Base-by-base conservation (phyloP, 53 echinoderm and acorn worm genomes). In the Zoroaster sp. region DNA sequence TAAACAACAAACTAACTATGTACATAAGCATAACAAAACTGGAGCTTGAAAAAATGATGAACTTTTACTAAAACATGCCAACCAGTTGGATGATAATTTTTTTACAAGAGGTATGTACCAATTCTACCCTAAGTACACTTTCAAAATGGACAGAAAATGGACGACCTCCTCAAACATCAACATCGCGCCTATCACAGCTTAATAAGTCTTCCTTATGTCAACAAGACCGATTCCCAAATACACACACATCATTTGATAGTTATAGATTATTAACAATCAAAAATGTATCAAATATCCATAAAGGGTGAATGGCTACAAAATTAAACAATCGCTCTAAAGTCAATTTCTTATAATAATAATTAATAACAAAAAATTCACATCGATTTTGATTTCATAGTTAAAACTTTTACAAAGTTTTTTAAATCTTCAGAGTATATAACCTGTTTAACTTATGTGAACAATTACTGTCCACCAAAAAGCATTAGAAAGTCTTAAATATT, bases 401-500 rank as follows among this genome's bases (percentile, higher is more conserved):
- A 10, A 44, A 74, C 44, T 36, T 44, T 74, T 74, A 74, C 74
- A 74, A 74, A 74, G 74, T 74, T 14, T 73, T 41, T 42, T 40
- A 42, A 13, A 72, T 55, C 55, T 14, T 55, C 63, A 73, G 73
- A 39, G 39, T 73, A 73, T 73, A 4, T 73, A 9, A 38, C 23
- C 11, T 38, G 17, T 28, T 39, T 38, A 40, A 39, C 39, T 25
- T 5, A 31, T 36, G 4, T 0, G 68, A 23, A 32, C 46, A 67
- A 12, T 17, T 18, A 20, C 30, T 4, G 17, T 23, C 28, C 28
- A 28, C n/a, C 59, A 28, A 59, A 59, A 28, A 28, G 13, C 1
- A 20, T 5, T n/a, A n/a, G n/a, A n/a, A n/a, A n/a, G n/a, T n/a
- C n/a, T n/a, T n/a, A n/a, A n/a, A n/a, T n/a, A n/a, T n/a, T n/a